phyloP scores from a whole-genome alignment of 2,888 invertebrate species.

The Caenorhabditis afra region DNA sequence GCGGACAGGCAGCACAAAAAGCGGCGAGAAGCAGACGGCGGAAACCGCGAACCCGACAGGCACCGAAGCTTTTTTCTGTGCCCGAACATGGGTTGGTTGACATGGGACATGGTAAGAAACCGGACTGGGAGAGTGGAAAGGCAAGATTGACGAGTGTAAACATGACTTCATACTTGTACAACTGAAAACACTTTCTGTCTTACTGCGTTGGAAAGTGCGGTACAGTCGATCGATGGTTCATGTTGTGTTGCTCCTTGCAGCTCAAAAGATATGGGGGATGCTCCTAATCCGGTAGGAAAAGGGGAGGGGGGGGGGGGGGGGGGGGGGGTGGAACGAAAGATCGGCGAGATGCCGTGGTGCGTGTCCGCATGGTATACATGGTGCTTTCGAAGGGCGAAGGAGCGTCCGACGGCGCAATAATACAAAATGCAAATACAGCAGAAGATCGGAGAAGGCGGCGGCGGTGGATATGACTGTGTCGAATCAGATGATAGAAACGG shows the following conservation, averaged over 20 bases:
- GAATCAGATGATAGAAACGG: slow-evolving; percentile 2
- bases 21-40: not conserved
- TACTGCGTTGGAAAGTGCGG: not conserved
- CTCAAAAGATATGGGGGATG: too few species aligned
- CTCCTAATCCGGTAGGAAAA: too few species aligned
- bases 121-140: not conserved
- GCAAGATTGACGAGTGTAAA: slow-evolving; percentile 19
- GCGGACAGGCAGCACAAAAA: slow-evolving; percentile 6
- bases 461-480: slow-evolving; percentile 6
- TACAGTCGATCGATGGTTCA: slow-evolving; percentile 10
- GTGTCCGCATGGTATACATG: slow-evolving; percentile 56
- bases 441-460: slow-evolving; percentile 14
- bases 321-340: not conserved
- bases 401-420: slow-evolving; percentile 37
- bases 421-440: slow-evolving; percentile 54
- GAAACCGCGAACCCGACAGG: too few species aligned
- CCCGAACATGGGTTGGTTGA: not conserved
- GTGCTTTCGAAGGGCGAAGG: slow-evolving; percentile 23
- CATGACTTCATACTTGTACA: slow-evolving; percentile 1
- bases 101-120: not conserved
- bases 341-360: slow-evolving; percentile 26
- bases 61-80: not conserved
- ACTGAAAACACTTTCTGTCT: slow-evolving; percentile 1
- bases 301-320: too few species aligned
- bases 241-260: not conserved